Conservation (phyloP, 2,888 invertebrate genomes). For the Drosophila mayaguana region DNA sequence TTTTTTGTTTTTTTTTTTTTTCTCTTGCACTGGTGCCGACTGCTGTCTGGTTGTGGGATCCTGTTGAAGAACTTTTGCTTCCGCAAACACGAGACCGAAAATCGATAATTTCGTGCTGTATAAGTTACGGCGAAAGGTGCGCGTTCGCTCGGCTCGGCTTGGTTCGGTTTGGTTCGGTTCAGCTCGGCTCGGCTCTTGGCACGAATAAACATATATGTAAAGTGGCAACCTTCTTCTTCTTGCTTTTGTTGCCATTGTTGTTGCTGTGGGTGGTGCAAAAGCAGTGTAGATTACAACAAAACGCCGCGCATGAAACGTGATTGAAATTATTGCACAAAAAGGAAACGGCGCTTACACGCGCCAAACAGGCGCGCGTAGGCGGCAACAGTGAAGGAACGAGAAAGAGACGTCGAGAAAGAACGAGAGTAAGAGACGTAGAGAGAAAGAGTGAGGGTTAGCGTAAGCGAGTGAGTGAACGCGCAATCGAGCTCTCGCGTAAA, state of each 20-base stretch:
- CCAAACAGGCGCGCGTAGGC: conserved; percentile 67
- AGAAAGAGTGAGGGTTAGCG: conserved; percentile 14
- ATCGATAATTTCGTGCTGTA: conserved; percentile 84
- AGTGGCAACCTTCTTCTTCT: conserved; percentile 33
- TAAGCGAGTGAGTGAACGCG: conserved; percentile 39
- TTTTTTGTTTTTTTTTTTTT: conserved; percentile 19
- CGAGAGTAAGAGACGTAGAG: not conserved
- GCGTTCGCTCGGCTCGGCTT: conserved; percentile 64
- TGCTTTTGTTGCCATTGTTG: conserved; percentile 21
- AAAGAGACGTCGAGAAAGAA: conserved; percentile 14
- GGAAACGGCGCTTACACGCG: conserved; percentile 75
- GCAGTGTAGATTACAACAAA: conserved; percentile 52
- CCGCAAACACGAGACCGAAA: conserved; percentile 76
- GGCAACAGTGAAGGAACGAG: conserved; percentile 45
- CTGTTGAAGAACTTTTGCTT: conserved; percentile 72
- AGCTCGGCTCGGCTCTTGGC: conserved; percentile 43
- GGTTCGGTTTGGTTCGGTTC: conserved; percentile 22
- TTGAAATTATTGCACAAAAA: conserved; percentile 79
- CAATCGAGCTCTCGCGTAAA: conserved; percentile 51
- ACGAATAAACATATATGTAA: conserved; percentile 30
- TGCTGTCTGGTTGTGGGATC: conserved; percentile 54
- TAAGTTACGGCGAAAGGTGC: conserved; percentile 84
- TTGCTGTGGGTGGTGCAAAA: conserved; percentile 44
- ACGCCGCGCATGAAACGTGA: conserved; percentile 71
- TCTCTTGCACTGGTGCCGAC: conserved; percentile 26